Evolutionary conservation across 2,797 vertebrate species (phyloP).

Genomic region (Siniperca obscura): DNA sequence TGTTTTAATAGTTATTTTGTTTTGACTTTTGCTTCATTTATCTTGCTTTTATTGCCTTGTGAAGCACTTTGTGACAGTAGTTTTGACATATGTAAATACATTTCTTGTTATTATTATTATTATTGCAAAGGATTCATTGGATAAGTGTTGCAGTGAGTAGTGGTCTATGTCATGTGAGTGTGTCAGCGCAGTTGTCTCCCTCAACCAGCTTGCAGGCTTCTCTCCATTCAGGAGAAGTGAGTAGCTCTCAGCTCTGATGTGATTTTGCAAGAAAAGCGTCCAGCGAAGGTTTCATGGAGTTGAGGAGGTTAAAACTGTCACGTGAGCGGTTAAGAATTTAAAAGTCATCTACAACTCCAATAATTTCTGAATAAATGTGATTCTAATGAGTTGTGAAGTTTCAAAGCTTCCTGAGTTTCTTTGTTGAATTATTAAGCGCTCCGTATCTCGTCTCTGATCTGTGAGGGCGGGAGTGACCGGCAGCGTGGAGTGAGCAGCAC

Average conservation of each 20-base stretch:
- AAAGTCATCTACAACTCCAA: not conserved
- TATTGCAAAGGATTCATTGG: no score
- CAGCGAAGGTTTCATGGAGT: not conserved
- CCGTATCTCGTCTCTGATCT: slow-evolving; percentile 13
- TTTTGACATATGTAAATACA: no score
- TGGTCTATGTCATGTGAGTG: no score
- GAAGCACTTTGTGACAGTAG: no score
- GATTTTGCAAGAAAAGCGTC: not conserved
- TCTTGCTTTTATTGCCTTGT: no score
- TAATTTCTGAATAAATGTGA: not conserved
- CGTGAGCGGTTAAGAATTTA: not conserved
- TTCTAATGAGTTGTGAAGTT: not conserved
- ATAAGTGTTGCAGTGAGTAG: no score
- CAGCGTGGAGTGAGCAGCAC: not conserved
- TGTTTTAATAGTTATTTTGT: no score
- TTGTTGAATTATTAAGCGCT: slow-evolving; percentile 28
- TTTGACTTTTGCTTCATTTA: no score
- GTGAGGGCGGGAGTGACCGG: not conserved
- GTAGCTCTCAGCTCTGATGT: not conserved
- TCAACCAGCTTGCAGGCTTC: no score
- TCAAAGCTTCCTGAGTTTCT: not conserved
- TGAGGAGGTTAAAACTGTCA: not conserved
- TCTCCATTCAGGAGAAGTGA: no score
- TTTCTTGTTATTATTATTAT: no score
- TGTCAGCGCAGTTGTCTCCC: no score